These are phyloP conservation scores for human DNA, from an alignment of 2,113 vertebrate genomes.

Conservation along the genomic window DNA sequence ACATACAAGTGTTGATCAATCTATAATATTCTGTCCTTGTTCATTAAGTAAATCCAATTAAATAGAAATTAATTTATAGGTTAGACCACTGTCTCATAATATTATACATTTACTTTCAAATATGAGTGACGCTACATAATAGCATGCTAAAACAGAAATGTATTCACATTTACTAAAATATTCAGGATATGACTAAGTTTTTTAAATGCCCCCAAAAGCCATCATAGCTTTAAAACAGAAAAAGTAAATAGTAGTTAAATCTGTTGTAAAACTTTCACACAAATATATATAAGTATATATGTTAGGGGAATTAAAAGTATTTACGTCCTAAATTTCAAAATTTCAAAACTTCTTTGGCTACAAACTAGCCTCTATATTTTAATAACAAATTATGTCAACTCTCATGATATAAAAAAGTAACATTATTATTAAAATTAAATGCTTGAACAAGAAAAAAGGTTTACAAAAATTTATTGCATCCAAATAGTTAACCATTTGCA, in stretches of 20 bases:
- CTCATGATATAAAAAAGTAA: slow-evolving; percentile 52
- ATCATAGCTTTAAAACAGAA: background rate
- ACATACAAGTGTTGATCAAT: background rate
- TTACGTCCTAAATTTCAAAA: slow-evolving; percentile 29
- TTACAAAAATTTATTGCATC: slow-evolving; percentile 87
- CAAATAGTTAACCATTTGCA: slow-evolving; percentile 85
- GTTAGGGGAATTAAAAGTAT: slow-evolving; percentile 28
- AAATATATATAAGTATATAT: background rate
- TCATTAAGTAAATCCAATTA: slow-evolving; percentile 11
- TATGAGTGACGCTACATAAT: background rate
- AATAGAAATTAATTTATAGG: background rate
- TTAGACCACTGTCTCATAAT: background rate
- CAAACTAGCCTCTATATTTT: background rate
- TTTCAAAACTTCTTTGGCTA: slow-evolving; percentile 31
- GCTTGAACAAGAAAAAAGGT: slow-evolving; percentile 86
- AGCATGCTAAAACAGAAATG: background rate
- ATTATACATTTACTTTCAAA: slow-evolving; percentile 12
- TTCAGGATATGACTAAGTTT: background rate
- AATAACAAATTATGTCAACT: slow-evolving; percentile 25
- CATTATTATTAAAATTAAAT: slow-evolving; percentile 84
- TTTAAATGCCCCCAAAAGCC: slow-evolving; percentile 29
- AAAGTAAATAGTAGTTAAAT: slow-evolving; percentile 5
- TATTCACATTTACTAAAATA: slow-evolving; percentile 29
- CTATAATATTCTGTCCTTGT: background rate
- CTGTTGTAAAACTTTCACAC: background rate